Evolutionary conservation across 2,888 invertebrate genomes (phyloP).

Genomic region (Molorchus minor): DNA sequence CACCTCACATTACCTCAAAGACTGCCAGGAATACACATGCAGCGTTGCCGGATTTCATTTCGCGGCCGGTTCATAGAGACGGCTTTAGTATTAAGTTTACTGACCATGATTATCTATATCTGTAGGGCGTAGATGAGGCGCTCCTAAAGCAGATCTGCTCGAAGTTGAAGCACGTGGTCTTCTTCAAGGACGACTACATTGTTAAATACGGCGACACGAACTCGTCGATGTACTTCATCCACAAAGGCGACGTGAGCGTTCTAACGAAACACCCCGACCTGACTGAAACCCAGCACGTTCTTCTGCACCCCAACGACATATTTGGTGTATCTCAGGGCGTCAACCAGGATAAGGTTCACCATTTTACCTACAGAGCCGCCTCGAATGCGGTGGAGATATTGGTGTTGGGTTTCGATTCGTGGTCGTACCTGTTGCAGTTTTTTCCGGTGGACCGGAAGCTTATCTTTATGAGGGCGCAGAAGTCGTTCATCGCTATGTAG

Average conservation of each 20-base stretch:
- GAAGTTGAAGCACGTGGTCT: conserved; percentile 66
- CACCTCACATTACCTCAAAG: no score
- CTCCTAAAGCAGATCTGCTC: conserved; percentile 65
- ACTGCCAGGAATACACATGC: no score
- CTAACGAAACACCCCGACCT: conserved; percentile 66
- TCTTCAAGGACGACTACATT: conserved; percentile 68
- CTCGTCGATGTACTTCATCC: conserved; percentile 68
- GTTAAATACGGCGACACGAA: conserved; percentile 67
- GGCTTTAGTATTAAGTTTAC: not conserved
- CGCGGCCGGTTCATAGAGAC: no score
- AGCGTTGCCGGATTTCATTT: no score
- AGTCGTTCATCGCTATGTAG: conserved; percentile 25
- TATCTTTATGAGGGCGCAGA: conserved; percentile 47
- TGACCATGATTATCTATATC: not conserved
- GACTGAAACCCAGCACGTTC: conserved; percentile 64
- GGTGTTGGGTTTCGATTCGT: conserved; percentile 64
- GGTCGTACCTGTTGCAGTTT: conserved; percentile 63
- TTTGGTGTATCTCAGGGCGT: conserved; percentile 69
- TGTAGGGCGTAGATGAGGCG: conserved; percentile 62
- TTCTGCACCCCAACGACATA: conserved; percentile 66
- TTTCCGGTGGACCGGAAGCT: conserved; percentile 50
- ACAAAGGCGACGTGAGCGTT: conserved; percentile 67
- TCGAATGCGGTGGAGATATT: conserved; percentile 65
- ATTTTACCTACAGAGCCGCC: conserved; percentile 67
- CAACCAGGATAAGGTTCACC: conserved; percentile 65